phyloP scores from a whole-genome alignment of 2,888 invertebrate species.

The Corythucha ciliata region DNA sequence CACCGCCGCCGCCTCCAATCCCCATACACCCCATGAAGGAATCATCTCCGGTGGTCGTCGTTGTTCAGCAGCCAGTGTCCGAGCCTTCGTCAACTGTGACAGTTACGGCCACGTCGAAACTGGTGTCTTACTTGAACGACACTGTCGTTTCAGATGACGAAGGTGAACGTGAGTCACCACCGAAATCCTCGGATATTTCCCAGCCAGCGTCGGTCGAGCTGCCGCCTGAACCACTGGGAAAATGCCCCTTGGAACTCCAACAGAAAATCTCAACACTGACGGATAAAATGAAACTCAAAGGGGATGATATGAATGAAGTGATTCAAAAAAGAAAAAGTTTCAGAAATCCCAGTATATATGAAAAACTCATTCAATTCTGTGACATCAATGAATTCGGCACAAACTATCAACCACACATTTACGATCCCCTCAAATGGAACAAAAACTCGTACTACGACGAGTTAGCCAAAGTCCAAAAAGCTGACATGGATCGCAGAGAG shows the following conservation, averaged over 20 bases:
- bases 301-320: slow-evolving; percentile 78
- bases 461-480: slow-evolving; percentile 75
- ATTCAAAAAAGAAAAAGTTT: slow-evolving; percentile 90
- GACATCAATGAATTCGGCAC: slow-evolving; percentile 93
- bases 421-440: slow-evolving; percentile 86
- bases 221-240: slow-evolving; percentile 29
- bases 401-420: slow-evolving; percentile 88
- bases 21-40: background rate
- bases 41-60: background rate
- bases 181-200: slow-evolving; percentile 5
- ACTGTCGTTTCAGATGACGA: slow-evolving; percentile 27
- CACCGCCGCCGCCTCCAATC: background rate
- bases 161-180: slow-evolving; percentile 7
- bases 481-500: slow-evolving; percentile 85
- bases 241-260: slow-evolving; percentile 49
- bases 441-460: slow-evolving; percentile 91
- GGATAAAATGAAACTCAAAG: slow-evolving; percentile 60
- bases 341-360: slow-evolving; percentile 95
- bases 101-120: slow-evolving; percentile 20
- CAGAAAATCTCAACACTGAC: slow-evolving; percentile 72
- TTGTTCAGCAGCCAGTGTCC: background rate
- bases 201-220: slow-evolving; percentile 21
- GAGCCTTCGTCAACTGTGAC: slow-evolving; percentile 1
- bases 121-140: slow-evolving; percentile 27
- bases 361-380: slow-evolving; percentile 89